phyloP scores from a whole-genome alignment of 2,888 invertebrate species.

The Lasioglossum calceatum region DNA sequence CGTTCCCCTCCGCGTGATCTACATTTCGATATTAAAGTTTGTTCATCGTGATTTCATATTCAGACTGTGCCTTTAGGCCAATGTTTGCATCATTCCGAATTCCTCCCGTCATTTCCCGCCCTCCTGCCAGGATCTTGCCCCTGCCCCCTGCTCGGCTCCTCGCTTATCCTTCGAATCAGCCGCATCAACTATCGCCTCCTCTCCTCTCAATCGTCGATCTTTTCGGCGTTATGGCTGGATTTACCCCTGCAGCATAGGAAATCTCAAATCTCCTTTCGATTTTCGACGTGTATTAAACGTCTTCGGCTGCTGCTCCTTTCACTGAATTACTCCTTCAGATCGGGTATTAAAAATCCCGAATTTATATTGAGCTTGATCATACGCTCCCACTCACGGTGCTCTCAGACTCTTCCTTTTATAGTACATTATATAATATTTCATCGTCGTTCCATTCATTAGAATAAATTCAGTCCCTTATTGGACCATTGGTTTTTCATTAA shows the following conservation, averaged over 20 bases:
- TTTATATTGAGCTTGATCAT: neutral
- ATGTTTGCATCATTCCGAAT: constrained; percentile 72
- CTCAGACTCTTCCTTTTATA: neutral
- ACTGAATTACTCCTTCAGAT: neutral
- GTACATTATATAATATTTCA: neutral
- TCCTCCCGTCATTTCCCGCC: constrained; percentile 36
- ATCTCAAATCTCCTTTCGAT: constrained; percentile 42
- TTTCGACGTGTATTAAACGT: constrained; percentile 47
- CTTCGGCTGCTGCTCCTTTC: neutral
- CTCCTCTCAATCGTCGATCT: constrained; percentile 51
- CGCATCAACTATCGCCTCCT: constrained; percentile 38
- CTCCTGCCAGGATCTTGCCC: constrained; percentile 15
- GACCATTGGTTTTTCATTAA: neutral
- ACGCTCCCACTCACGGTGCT: neutral
- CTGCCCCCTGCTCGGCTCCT: neutral
- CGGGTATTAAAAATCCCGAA: neutral
- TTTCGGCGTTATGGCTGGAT: constrained; percentile 45
- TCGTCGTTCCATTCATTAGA: neutral
- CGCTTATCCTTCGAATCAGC: constrained; percentile 34
- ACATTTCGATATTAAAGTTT: constrained; percentile 76
- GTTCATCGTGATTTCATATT: constrained; percentile 73
- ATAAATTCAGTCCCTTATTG: neutral
- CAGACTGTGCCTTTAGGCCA: constrained; percentile 64
- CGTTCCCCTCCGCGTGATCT: constrained; percentile 32
- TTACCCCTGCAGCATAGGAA: constrained; percentile 11